phyloP scores from a whole-genome alignment of 1,140 invertebrate species.

The Cyclargus thomasi region DNA sequence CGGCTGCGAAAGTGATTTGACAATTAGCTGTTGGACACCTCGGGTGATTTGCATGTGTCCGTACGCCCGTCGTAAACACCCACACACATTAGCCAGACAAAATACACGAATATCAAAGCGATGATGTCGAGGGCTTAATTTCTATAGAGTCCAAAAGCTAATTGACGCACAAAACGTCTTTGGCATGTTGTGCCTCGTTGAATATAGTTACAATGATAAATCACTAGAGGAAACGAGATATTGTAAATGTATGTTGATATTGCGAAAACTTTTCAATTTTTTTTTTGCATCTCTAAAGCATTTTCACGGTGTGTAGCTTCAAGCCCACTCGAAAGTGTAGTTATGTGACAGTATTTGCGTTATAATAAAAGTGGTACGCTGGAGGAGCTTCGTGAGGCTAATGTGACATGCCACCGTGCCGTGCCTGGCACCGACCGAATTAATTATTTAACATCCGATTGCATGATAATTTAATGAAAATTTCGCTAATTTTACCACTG shows the following conservation, averaged over 20 bases:
- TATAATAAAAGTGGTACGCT: neutral
- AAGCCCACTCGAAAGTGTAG: neutral
- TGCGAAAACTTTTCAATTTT: too few relatives aligned
- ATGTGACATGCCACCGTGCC: slow-evolving; percentile 3
- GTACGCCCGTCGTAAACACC: neutral
- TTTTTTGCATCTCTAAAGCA: neutral
- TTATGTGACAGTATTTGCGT: neutral
- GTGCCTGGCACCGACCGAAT: slow-evolving; percentile 5
- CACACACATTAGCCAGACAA: neutral
- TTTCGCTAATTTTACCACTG: slow-evolving; percentile 10
- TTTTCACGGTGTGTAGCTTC: neutral
- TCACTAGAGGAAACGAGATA: too few relatives aligned
- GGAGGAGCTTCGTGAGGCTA: neutral
- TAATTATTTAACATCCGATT: slow-evolving; percentile 10
- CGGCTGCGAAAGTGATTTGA: neutral
- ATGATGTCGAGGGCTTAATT: too few relatives aligned
- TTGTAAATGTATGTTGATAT: too few relatives aligned
- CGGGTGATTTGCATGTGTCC: slow-evolving; percentile 9
- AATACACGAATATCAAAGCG: too few relatives aligned
- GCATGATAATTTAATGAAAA: slow-evolving; percentile 8
- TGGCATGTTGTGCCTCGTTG: too few relatives aligned
- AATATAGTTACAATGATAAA: too few relatives aligned
- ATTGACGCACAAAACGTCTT: too few relatives aligned
- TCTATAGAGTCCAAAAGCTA: too few relatives aligned
- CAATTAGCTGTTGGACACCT: slow-evolving; percentile 1